Base-by-base conservation (phyloP, 2,888 invertebrate species). In the Epirrita christyi region DNA sequence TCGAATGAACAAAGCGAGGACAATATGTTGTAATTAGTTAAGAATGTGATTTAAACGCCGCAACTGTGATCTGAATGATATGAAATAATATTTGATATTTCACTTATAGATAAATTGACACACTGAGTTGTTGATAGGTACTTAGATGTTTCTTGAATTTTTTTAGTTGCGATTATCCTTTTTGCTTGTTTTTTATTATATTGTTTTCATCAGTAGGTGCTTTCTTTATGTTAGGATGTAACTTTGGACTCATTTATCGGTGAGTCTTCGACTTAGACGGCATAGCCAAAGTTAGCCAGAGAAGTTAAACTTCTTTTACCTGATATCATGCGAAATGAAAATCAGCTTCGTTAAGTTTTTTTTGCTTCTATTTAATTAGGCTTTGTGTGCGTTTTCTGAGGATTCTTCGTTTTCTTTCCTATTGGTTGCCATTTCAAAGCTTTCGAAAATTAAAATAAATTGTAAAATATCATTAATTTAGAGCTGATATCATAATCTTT, bases 1-100 rank as follows among this genome's bases (percentile, higher is more conserved):
- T 80, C 76, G 83, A 82, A 81, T 81, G 86, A 88, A 88, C 87
- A 88, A 88, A 89, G 65, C 82, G 76, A 81, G 90, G 91, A 91
- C 91, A 88, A 87, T 91, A 90, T 83, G 87, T 86, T 89, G 86
- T 88, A 86, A 87, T 89, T 89, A 89, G 83, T 84, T 92, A 92
- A 92, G 89, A 89, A 89, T 92, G 92, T 92, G 92, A 92, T 92
- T 90, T 82, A 85, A 89, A 90, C 86, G 92, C 92, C 92, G 89
- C 90, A 92, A 92, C 92, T 92, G 92, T 92, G 92, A 92, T 92
- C 92, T 92, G 92, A 92, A 89, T 88, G 92, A 92, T 91, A 92
- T 91, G 88, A 89, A 67, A 88, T 90, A 90, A 91, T 91, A 92
- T 90, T 91, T 92, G 91, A 91, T 92, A 92, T 90, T 90, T 91